phyloP scores from a whole-genome alignment of 2,888 invertebrate species.

The Stomorhina lunata region DNA sequence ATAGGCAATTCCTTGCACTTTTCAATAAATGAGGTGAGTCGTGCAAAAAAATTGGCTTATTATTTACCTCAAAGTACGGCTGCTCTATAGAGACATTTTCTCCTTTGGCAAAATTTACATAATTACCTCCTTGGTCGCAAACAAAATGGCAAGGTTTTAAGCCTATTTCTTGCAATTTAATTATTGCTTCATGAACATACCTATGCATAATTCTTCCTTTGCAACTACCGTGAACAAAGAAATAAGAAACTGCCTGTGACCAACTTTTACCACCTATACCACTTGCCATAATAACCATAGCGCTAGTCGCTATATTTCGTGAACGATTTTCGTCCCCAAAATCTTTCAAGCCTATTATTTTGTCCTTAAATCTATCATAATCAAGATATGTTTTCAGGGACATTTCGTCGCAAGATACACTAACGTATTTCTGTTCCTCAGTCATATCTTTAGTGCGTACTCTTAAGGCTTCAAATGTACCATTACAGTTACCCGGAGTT shows the following conservation, averaged over 20 bases:
- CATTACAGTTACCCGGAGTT: neutral
- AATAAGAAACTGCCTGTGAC: slow-evolving; percentile 4
- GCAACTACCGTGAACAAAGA: neutral
- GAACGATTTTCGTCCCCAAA: neutral
- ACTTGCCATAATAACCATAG: neutral
- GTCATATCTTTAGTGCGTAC: neutral
- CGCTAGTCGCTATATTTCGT: neutral
- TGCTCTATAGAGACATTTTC: no score
- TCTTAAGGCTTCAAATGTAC: neutral
- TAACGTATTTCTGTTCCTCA: neutral
- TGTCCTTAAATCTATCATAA: slow-evolving; percentile 8
- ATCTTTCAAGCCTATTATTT: neutral
- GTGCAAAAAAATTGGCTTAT: neutral
- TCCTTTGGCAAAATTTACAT: neutral
- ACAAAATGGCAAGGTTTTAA: slow-evolving; percentile 8
- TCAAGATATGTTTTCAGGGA: neutral
- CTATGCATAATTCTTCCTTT: no score
- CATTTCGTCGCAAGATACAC: slow-evolving; percentile 13
- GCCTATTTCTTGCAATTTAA: neutral
- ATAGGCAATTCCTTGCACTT: no score
- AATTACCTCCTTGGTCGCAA: neutral
- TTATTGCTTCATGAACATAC: neutral
- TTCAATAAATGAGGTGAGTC: neutral
- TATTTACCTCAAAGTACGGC: neutral
- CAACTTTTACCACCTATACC: neutral